Conservation (phyloP, 2,113 vertebrate species). For the Chiloscyllium plagiosum region DNA sequence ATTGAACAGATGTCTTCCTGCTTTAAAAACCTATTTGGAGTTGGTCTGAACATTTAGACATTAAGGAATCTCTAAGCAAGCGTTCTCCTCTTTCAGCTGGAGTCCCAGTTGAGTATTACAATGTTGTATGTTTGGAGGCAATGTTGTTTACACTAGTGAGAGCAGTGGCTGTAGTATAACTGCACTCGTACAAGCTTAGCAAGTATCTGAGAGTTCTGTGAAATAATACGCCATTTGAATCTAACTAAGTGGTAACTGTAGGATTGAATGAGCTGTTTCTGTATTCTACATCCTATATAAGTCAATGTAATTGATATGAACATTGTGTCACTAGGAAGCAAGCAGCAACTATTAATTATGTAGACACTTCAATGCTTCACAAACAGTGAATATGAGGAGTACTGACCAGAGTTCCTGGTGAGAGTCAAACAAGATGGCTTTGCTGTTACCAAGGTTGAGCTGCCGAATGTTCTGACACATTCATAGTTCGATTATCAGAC, state of each 20-base stretch:
- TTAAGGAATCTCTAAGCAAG: background rate
- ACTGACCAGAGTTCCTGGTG: background rate
- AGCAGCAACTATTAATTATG: background rate
- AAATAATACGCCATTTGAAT: background rate
- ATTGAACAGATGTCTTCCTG: background rate
- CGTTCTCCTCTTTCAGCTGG: background rate
- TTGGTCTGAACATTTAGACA: background rate
- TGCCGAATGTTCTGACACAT: background rate
- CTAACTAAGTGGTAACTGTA: background rate
- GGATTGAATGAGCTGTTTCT: background rate
- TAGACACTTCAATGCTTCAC: background rate
- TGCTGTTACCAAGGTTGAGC: background rate
- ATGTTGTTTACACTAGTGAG: background rate
- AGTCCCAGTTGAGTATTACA: background rate
- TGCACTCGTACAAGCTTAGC: background rate
- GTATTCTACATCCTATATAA: background rate
- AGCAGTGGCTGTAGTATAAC: background rate
- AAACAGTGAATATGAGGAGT: background rate
- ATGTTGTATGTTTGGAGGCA: background rate
- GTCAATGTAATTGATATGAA: background rate
- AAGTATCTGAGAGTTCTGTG: background rate
- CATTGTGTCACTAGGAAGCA: background rate
- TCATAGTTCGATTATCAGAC: background rate
- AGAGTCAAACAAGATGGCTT: background rate
- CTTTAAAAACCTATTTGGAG: background rate